phyloP scores from a whole-genome alignment of 2,797 vertebrate species.

The Coccyzus lansbergi region DNA sequence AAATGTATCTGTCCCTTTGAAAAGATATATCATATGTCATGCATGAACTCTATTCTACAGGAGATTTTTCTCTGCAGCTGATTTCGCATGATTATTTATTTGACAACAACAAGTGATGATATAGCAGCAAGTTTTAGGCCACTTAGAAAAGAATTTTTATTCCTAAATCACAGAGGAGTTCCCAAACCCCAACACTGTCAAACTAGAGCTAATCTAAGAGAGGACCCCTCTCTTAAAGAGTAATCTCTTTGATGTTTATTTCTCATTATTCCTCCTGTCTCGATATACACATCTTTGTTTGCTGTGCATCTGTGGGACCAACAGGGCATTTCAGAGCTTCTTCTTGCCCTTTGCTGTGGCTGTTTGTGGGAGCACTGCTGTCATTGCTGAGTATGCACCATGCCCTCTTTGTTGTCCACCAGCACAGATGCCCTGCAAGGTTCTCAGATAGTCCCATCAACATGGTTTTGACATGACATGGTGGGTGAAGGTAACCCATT shows the following conservation, averaged over 20 bases:
- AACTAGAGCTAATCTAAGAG: slow-evolving; percentile 37
- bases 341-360: background rate
- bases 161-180: slow-evolving; percentile 63
- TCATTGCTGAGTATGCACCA: background rate
- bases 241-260: slow-evolving; percentile 52
- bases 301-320: background rate
- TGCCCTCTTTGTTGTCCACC: background rate
- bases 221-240: background rate
- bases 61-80: slow-evolving; percentile 65
- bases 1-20: slow-evolving; percentile 84
- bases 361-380: background rate
- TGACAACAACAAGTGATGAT: slow-evolving; percentile 75
- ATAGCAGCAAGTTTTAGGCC: slow-evolving; percentile 65
- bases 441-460: background rate
- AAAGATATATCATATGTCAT: slow-evolving; percentile 82
- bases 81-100: slow-evolving; percentile 78
- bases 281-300: slow-evolving; percentile 23
- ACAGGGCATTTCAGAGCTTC: background rate
- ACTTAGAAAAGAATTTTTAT: slow-evolving; percentile 68
- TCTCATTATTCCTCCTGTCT: slow-evolving; percentile 45
- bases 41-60: slow-evolving; percentile 75
- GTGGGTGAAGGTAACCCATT: background rate
- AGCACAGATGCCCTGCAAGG: background rate
- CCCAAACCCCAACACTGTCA: slow-evolving; percentile 41
- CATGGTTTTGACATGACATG: fast-evolving